Evolutionary conservation across 92 coral and sea anemone genomes (phyloP).

Genomic region (Actinostola sp.): DNA sequence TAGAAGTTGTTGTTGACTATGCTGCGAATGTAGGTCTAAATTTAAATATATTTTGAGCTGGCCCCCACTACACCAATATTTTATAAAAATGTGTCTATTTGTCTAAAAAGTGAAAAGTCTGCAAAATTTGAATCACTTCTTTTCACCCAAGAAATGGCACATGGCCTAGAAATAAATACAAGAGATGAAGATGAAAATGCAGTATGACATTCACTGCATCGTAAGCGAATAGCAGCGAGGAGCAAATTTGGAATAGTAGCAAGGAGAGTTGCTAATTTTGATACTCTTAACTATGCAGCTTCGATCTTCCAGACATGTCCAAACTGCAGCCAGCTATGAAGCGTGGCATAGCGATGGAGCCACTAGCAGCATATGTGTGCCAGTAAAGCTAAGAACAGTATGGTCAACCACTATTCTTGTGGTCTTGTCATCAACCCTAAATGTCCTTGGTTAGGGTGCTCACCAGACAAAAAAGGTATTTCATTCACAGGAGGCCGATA

Average conservation of each 20-base stretch:
- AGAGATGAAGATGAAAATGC: conserved; percentile 33
- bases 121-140: conserved; percentile 15
- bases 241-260: conserved; percentile 59
- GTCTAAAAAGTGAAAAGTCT: conserved; percentile 18
- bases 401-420: conserved; percentile 33
- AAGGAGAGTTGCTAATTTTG: conserved; percentile 46
- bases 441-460: conserved; percentile 58
- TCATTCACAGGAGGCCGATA: conserved; percentile 32
- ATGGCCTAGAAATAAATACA: conserved; percentile 25
- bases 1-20: too few species aligned
- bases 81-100: conserved; percentile 33
- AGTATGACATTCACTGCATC: conserved; percentile 24
- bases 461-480: conserved; percentile 60
- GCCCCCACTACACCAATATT: conserved; percentile 22
- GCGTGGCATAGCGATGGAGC: conserved; percentile 39
- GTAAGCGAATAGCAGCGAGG: conserved; percentile 48
- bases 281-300: conserved; percentile 48
- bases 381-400: conserved; percentile 20
- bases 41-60: too few species aligned
- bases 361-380: conserved; percentile 35
- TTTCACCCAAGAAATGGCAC: conserved; percentile 21
- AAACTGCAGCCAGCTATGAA: conserved; percentile 52
- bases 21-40: too few species aligned
- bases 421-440: conserved; percentile 52
- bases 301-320: conserved; percentile 33